phyloP scores from a whole-genome alignment of 2,797 vertebrate genomes.

The Pangasius sanitwongsei region DNA sequence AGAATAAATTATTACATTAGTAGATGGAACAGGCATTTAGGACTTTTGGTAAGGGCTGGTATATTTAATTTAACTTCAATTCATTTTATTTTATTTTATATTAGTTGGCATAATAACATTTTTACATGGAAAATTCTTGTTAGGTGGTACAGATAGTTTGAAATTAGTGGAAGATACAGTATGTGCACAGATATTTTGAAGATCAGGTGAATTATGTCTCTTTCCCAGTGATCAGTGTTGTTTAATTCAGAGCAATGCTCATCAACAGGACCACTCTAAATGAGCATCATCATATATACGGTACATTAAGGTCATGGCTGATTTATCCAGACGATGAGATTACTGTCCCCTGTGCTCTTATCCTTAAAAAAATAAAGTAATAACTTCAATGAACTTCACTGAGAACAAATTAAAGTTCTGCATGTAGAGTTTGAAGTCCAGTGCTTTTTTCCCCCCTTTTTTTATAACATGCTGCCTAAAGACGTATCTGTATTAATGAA shows the following conservation, averaged over 20 bases:
- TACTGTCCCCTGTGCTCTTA: constrained; percentile 27
- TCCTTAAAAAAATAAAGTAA: constrained; percentile 12
- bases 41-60: not conserved
- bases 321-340: constrained; percentile 23
- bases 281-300: not conserved
- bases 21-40: not conserved
- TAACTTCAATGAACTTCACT: not conserved
- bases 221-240: not conserved
- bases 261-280: constrained; percentile 21
- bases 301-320: constrained; percentile 20
- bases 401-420: not conserved
- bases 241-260: not conserved
- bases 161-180: not conserved
- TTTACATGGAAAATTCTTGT: not conserved
- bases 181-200: not conserved
- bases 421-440: not conserved
- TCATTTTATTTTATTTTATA: not conserved
- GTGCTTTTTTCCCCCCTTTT: not conserved
- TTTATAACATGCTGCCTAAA: not conserved
- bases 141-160: not conserved
- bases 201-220: not conserved
- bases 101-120: not conserved
- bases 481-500: not conserved
- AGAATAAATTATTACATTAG: not conserved
- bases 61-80: not conserved